A percentile compares a stretch with the other conserved stretches of the same genome.
phyloP scores from a whole-genome alignment of 2,888 invertebrate species.

The Spodoptera picta region DNA sequence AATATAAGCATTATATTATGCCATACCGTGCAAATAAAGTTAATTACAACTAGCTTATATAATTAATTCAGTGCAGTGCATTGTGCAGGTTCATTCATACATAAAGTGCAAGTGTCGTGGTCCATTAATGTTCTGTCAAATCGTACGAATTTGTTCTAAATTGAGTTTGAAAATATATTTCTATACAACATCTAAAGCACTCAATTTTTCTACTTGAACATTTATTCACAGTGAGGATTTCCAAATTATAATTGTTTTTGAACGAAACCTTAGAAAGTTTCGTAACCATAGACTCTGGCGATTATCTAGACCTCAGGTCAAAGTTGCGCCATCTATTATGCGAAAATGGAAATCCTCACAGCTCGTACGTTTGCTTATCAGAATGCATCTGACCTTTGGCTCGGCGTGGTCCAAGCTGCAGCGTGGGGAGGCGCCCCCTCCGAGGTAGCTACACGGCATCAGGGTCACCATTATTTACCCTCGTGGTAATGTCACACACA shows the following conservation, averaged over 20 bases:
- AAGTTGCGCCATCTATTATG: constrained; percentile 43
- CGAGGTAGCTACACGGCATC: constrained; percentile 91
- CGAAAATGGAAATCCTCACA: constrained; percentile 57
- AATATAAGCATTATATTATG: constrained; percentile 53
- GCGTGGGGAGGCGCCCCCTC: constrained; percentile 88
- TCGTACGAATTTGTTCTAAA: constrained; percentile 42
- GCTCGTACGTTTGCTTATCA: constrained; percentile 61
- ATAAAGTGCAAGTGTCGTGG: constrained; percentile 49
- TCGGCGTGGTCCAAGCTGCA: constrained; percentile 86
- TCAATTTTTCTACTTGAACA: constrained; percentile 27
- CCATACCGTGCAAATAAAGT: constrained; percentile 48
- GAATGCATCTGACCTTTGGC: constrained; percentile 81
- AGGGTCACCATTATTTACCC: constrained; percentile 89
- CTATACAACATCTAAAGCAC: constrained; percentile 21
- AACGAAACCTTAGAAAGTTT: constrained; percentile 1
- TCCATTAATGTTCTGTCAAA: constrained; percentile 30
- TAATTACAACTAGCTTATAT: constrained; percentile 17
- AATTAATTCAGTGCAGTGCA: constrained; percentile 38
- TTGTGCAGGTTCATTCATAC: constrained; percentile 33
- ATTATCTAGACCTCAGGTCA: constrained; percentile 41
- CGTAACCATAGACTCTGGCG: constrained; percentile 22
- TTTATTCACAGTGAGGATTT: constrained; percentile 47
- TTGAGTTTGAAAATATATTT: constrained; percentile 7
- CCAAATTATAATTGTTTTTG: constrained; percentile 26
- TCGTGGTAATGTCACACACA: constrained; percentile 71